Evolutionary conservation across 2,797 vertebrate genomes (phyloP).

Genomic region (Sus cebifrons): DNA sequence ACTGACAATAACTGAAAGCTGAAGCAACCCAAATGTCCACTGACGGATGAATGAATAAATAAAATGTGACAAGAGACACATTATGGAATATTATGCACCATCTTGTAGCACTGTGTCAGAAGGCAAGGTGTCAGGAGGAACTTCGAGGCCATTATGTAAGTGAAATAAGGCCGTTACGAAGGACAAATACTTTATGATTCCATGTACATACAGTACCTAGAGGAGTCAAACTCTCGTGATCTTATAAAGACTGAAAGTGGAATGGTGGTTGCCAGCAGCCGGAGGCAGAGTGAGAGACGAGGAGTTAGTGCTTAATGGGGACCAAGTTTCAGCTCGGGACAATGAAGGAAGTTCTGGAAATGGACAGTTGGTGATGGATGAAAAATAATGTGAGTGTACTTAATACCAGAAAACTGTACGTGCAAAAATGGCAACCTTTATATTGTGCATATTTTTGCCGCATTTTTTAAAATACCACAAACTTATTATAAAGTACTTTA

Average conservation of each 20-base stretch:
- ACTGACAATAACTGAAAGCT: no score
- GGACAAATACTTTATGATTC: background rate
- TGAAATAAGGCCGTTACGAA: constrained; percentile 3
- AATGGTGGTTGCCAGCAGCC: background rate
- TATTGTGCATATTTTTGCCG: background rate
- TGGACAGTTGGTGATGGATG: background rate
- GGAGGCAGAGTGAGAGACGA: background rate
- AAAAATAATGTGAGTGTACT: background rate
- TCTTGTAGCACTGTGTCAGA: no score
- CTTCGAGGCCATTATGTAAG: background rate
- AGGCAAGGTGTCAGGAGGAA: background rate
- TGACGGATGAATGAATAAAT: no score
- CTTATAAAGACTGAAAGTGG: background rate
- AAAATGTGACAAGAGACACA: no score
- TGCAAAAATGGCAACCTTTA: background rate
- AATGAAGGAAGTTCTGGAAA: background rate
- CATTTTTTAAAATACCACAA: background rate
- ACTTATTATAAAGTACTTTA: constrained; percentile 29
- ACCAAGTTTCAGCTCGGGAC: background rate
- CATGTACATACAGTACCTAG: background rate
- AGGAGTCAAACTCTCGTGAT: background rate
- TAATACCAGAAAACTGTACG: background rate
- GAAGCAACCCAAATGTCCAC: no score
- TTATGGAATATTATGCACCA: no score
- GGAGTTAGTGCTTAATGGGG: background rate